Evolutionary conservation across 2,113 vertebrate genomes (phyloP).

Genomic region (Syngnathus typhle): DNA sequence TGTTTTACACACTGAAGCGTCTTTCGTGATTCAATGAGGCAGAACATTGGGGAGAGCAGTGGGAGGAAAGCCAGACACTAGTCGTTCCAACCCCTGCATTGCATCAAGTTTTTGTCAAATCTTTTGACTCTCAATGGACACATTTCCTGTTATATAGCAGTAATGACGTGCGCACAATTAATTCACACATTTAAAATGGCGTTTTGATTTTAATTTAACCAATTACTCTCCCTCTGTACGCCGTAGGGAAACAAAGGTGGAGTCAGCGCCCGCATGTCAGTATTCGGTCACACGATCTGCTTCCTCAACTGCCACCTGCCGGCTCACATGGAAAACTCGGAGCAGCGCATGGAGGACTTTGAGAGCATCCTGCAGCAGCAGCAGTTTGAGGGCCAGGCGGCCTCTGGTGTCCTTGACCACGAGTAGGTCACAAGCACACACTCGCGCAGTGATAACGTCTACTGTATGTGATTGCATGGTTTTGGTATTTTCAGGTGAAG

Average conservation of each 20-base stretch:
- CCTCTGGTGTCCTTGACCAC: conserved; percentile 88
- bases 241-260: conserved; percentile 95
- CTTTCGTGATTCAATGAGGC: conserved; percentile 28
- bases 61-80: conserved; percentile 19
- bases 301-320: conserved; percentile 99
- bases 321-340: conserved; percentile 92
- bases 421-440: conserved; percentile 73
- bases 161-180: neutral
- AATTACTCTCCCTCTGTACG: neutral
- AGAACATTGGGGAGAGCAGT: conserved; percentile 17
- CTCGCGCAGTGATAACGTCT: neutral
- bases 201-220: neutral
- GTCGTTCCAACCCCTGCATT: conserved; percentile 23
- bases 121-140: conserved; percentile 25
- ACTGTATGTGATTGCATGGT: neutral
- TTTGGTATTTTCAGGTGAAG: neutral
- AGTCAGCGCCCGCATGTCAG: conserved; percentile 82
- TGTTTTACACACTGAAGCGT: conserved; percentile 10
- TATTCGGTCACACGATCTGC: conserved; percentile 91
- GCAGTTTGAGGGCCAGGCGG: conserved; percentile 84
- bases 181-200: neutral
- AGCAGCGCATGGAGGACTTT: conserved; percentile 95
- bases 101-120: conserved; percentile 36
- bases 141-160: conserved; percentile 34
- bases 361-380: conserved; percentile 95